Evolutionary conservation across 2,888 invertebrate species (phyloP).

Genomic region (Quadriops clusia): DNA sequence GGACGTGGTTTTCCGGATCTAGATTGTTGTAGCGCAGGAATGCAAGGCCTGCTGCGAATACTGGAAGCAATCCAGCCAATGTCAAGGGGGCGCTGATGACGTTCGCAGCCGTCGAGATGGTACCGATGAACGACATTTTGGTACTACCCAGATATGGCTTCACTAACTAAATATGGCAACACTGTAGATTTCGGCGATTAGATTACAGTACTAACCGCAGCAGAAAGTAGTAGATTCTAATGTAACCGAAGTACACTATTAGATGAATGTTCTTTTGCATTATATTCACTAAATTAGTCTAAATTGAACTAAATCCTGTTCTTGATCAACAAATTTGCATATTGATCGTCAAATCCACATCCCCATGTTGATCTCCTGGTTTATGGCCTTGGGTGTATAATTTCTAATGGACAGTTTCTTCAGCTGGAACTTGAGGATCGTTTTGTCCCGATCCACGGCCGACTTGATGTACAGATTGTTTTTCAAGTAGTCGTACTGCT

Average conservation of each 20-base stretch:
- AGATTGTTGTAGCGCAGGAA: conserved; percentile 68
- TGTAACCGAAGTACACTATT: too few relatives aligned
- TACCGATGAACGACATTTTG: too few relatives aligned
- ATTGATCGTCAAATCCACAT: conserved; percentile 50
- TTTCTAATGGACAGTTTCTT: conserved; percentile 52
- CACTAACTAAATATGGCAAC: too few relatives aligned
- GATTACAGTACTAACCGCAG: too few relatives aligned
- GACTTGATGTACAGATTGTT: conserved; percentile 46
- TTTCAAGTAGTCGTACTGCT: conserved; percentile 37
- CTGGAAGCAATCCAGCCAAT: conserved; percentile 63
- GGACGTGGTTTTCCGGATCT: conserved; percentile 72
- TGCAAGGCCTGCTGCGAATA: conserved; percentile 69
- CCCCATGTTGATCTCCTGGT: conserved; percentile 47
- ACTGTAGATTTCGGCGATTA: too few relatives aligned
- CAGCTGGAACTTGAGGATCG: conserved; percentile 30
- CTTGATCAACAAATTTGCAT: too few relatives aligned
- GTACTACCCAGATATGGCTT: too few relatives aligned
- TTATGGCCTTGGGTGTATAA: conserved; percentile 59
- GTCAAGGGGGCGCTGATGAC: conserved; percentile 38
- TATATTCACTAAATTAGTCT: too few relatives aligned
- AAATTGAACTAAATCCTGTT: too few relatives aligned
- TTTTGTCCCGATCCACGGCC: conserved; percentile 31
- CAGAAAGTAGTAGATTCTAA: too few relatives aligned
- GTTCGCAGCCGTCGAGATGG: conserved; percentile 9
- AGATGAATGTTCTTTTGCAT: too few relatives aligned